Evolutionary conservation across 2,113 vertebrate genomes (phyloP), one percentile per base, ranked within the genome.

Genomic region (Corythoichthys haematopterus): DNA sequence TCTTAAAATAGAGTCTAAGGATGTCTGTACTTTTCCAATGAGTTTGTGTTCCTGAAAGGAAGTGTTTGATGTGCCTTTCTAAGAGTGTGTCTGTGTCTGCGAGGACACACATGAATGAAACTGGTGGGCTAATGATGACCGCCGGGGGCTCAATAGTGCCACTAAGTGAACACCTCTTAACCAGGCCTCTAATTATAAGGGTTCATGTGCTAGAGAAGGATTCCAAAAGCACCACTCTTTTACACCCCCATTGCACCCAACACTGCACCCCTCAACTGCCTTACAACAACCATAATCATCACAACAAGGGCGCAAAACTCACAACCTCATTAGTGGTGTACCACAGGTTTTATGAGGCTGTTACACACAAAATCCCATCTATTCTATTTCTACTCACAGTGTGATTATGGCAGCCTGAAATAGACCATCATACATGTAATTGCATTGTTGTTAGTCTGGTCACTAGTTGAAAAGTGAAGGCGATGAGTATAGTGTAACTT

Each of bases 61-160:
- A 61, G 66, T 81, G 74, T 87, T 89, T 89, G 87, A 90, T 81
- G 82, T 85, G 16, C 80, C 68, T 87, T 81, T 82, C 85, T 69
- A 84, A 85, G 77, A 70, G 74, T 75, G 69, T 78, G 77, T 83
- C 69, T 51, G 68, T 76, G 51, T 79, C 74, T 80, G 79, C 82
- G 68, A 70, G 70, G 72, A 77, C 82, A 66, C 65, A 72, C 56
- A 72, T 66, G 81, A 68, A 79, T 86, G 88, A 83, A 88, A 87
- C 85, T 82, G 76, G 86, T 79, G 76, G 80, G 82, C 71, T 88
- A 85, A 88, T 83, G 81, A 85, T 82, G 84, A 70, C 81, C 11
- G 80, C 79, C 0, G 45, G 65, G 69, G 69, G 61, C 71, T 81
- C 65, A 63, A 61, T 51, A 70, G 71, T 62, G 48, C 60, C 37